Percentiles rank a stretch among this genome's conserved stretches.
Conservation (phyloP, 2,797 vertebrate species). For the Poeciliopsis paucimaculata region DNA sequence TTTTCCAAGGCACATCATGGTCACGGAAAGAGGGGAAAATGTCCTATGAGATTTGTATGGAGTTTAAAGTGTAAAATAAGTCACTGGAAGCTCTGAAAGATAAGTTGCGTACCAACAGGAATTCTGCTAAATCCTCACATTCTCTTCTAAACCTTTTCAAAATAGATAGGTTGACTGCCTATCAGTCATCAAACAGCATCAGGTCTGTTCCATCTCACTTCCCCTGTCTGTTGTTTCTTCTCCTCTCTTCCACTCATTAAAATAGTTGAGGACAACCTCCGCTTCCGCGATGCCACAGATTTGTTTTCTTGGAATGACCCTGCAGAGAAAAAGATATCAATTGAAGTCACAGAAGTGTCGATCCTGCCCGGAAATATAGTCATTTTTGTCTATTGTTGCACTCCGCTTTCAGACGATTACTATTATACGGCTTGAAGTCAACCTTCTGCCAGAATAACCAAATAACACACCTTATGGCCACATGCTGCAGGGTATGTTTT, state of each 20-base stretch:
- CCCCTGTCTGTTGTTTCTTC: slow-evolving; percentile 64
- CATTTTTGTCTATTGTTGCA: slow-evolving; percentile 32
- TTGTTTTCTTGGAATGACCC: slow-evolving; percentile 22
- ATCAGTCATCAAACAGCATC: slow-evolving; percentile 68
- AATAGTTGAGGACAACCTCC: slow-evolving; percentile 43
- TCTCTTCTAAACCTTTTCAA: slow-evolving; percentile 41
- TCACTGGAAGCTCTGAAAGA: slow-evolving; percentile 6
- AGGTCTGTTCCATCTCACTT: slow-evolving; percentile 68
- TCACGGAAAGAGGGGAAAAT: background rate
- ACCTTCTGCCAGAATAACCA: slow-evolving; percentile 61
- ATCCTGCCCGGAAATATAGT: slow-evolving; percentile 32
- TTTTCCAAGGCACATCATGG: background rate
- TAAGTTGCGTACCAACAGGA: slow-evolving; percentile 18
- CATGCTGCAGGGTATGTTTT: slow-evolving; percentile 57
- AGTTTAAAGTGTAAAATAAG: slow-evolving; percentile 11
- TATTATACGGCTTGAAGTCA: slow-evolving; percentile 50
- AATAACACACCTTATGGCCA: slow-evolving; percentile 64
- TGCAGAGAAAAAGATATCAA: slow-evolving; percentile 28
- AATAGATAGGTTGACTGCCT: slow-evolving; percentile 12
- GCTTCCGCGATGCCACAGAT: slow-evolving; percentile 44
- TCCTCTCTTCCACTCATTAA: slow-evolving; percentile 60
- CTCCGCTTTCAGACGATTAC: slow-evolving; percentile 42
- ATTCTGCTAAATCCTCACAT: slow-evolving; percentile 35
- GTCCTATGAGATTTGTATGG: background rate
- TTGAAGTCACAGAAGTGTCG: slow-evolving; percentile 29